These are phyloP conservation scores for Amphipoea lucens DNA, from an alignment of 2,888 invertebrate genomes.

Conservation along the genomic window DNA sequence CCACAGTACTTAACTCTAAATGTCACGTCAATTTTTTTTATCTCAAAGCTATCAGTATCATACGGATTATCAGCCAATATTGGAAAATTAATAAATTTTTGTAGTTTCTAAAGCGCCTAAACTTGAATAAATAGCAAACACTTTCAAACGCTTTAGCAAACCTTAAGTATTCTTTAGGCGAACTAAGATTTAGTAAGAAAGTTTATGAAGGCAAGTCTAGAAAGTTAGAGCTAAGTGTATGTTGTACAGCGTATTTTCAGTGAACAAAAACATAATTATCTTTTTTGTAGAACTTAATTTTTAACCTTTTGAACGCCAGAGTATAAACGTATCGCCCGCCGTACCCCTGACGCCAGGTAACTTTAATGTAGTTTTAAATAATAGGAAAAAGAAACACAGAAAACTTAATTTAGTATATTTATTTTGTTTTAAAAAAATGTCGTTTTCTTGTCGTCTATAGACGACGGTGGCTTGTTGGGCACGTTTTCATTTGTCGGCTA, in stretches of 20 bases:
- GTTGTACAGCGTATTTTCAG: slow-evolving; percentile 13
- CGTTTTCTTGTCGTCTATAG: too few relatives aligned
- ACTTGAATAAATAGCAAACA: slow-evolving; percentile 29
- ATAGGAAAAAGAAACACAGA: too few relatives aligned
- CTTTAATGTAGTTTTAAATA: too few relatives aligned
- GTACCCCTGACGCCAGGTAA: too few relatives aligned
- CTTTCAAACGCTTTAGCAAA: slow-evolving; percentile 27
- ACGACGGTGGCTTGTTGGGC: too few relatives aligned
- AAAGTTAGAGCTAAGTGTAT: slow-evolving; percentile 16
- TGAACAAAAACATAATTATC: slow-evolving; percentile 6
- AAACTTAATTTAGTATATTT: too few relatives aligned
- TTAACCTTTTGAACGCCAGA: too few relatives aligned
- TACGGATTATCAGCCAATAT: neutral
- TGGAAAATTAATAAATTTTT: neutral
- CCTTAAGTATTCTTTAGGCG: slow-evolving; percentile 14
- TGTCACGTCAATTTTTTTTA: neutral
- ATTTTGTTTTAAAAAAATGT: too few relatives aligned
- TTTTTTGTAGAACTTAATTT: slow-evolving; percentile 1
- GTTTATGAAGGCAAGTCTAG: slow-evolving; percentile 23
- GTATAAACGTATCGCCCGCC: too few relatives aligned
- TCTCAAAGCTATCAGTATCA: neutral
- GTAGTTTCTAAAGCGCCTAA: slow-evolving; percentile 23
- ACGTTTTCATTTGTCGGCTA: too few relatives aligned
- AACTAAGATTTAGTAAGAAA: slow-evolving; percentile 22
- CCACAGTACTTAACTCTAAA: neutral